Percentiles rank a stretch among this genome's conserved stretches.
Conservation (phyloP, 2,888 invertebrate species). For the Eupeodes luniger region DNA sequence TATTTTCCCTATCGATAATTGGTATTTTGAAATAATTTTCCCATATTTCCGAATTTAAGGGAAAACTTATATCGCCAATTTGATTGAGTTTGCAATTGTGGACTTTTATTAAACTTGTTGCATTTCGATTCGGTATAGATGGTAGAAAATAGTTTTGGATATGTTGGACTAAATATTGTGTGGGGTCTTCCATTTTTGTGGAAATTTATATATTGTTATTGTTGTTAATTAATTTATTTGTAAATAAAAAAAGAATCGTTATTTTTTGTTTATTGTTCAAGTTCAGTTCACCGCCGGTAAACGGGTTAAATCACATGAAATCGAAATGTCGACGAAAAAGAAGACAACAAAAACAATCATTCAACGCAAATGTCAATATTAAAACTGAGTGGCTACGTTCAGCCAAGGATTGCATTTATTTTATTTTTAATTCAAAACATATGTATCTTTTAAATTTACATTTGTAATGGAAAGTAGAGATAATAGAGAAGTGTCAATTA, state of each 20-base stretch:
- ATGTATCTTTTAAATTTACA: no score
- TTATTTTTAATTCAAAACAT: no score
- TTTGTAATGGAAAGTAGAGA: no score
- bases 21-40: conserved; percentile 81
- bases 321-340: background rate
- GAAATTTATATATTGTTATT: background rate
- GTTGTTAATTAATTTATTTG: background rate
- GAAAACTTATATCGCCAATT: conserved; percentile 88
- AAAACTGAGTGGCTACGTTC: background rate
- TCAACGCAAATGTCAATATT: background rate
- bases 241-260: background rate
- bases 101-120: conserved; percentile 85
- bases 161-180: conserved; percentile 31
- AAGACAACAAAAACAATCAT: background rate
- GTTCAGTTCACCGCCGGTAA: background rate
- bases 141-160: conserved; percentile 48
- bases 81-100: conserved; percentile 86
- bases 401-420: background rate
- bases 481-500: no score
- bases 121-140: conserved; percentile 17
- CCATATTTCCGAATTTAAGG: conserved; percentile 86
- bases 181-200: conserved; percentile 49
- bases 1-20: conserved; percentile 47
- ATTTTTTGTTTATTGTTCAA: background rate
- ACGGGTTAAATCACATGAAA: background rate